A percentile compares a stretch with the other conserved stretches of the same genome.
Conservation (phyloP, 2,888 invertebrate genomes). For the Synanthedon formicaeformis region DNA sequence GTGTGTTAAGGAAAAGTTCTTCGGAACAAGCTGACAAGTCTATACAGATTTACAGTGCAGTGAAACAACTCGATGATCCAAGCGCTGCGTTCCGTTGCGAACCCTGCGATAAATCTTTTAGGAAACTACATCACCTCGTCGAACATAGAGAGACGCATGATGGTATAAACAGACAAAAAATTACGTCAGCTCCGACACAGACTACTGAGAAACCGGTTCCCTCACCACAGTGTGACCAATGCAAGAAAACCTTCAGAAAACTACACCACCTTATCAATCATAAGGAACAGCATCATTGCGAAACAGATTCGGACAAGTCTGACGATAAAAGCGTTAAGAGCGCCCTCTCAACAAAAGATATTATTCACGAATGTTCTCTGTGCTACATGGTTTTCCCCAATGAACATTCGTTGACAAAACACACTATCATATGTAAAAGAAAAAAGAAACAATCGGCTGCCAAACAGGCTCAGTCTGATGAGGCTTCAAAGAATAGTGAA, state of each 20-base stretch:
- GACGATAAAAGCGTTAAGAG: constrained; percentile 58
- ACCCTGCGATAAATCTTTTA: constrained; percentile 63
- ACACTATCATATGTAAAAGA: constrained; percentile 46
- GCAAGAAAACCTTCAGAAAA: constrained; percentile 59
- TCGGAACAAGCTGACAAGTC: constrained; percentile 38
- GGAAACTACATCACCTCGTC: constrained; percentile 62
- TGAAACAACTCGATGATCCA: constrained; percentile 38
- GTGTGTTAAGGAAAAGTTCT: constrained; percentile 39
- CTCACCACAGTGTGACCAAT: constrained; percentile 47
- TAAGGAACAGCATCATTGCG: constrained; percentile 56
- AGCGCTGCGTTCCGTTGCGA: constrained; percentile 62
- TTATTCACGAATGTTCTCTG: constrained; percentile 63
- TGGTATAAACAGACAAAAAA: constrained; percentile 48
- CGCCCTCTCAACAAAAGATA: constrained; percentile 55
- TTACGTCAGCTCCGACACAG: constrained; percentile 14
- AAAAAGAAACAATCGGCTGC: constrained; percentile 48
- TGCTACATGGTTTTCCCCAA: constrained; percentile 69
- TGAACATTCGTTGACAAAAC: constrained; percentile 60
- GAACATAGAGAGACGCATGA: constrained; percentile 64
- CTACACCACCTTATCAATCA: constrained; percentile 57
- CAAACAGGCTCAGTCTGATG: constrained; percentile 24
- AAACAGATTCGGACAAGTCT: constrained; percentile 52
- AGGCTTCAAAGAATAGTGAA: constrained; percentile 11
- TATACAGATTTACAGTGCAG: constrained; percentile 19
- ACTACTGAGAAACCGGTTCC: constrained; percentile 22